phyloP scores from a whole-genome alignment of 2,113 vertebrate genomes.

The Anarrhichthys ocellatus region DNA sequence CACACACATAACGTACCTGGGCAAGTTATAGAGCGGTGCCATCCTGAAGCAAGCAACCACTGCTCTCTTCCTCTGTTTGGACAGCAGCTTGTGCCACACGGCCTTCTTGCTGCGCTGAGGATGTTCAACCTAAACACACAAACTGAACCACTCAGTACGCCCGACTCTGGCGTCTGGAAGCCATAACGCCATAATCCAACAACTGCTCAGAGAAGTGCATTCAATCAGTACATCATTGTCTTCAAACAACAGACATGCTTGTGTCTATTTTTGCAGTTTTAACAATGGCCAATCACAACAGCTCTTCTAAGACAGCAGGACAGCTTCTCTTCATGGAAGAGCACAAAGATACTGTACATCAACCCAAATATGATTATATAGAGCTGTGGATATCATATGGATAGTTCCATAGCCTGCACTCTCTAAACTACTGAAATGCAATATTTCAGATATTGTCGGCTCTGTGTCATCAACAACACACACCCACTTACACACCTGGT shows the following conservation, averaged over 20 bases:
- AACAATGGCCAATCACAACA: neutral
- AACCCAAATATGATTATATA: neutral
- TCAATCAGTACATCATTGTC: too few relatives aligned
- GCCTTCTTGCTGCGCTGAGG: slow-evolving; percentile 97
- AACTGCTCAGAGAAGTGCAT: neutral
- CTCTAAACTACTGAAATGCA: neutral
- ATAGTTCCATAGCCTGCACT: neutral
- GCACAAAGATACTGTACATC: neutral
- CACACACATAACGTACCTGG: slow-evolving; percentile 83
- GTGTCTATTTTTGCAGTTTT: neutral
- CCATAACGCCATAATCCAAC: neutral
- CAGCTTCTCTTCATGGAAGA: neutral
- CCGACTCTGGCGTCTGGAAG: neutral
- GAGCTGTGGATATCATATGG: neutral
- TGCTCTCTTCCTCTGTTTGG: slow-evolving; percentile 95
- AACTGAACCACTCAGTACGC: neutral
- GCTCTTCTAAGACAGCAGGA: neutral
- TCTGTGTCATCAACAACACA: neutral
- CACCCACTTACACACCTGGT: slow-evolving; percentile 86
- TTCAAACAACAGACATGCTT: neutral
- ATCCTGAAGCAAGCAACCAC: slow-evolving; percentile 98
- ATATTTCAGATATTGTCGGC: neutral
- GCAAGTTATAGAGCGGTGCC: slow-evolving; percentile 96
- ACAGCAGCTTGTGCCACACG: slow-evolving; percentile 96
- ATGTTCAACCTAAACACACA: slow-evolving; percentile 90